A percentile compares a stretch with the other conserved stretches of the same genome.
Conservation (phyloP, 2,113 vertebrate species). For the Alligator sinensis region DNA sequence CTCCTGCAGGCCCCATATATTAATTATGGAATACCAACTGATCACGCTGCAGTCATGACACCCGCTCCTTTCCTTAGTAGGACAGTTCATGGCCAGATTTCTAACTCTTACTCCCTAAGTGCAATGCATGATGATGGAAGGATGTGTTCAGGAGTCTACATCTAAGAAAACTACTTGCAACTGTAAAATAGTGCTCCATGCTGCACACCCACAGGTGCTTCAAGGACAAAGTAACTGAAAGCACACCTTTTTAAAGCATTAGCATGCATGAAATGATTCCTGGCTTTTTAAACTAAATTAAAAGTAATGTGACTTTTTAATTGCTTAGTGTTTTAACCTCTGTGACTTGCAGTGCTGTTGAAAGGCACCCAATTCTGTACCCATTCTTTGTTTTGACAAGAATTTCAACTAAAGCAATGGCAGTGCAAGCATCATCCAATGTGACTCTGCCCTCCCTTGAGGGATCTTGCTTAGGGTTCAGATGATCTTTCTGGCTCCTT, state of each 20-base stretch:
- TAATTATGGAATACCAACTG: slow-evolving; percentile 44
- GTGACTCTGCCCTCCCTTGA: background rate
- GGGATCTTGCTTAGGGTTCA: background rate
- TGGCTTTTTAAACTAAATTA: background rate
- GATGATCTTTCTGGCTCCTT: background rate
- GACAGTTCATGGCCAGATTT: slow-evolving; percentile 15
- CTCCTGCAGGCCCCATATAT: slow-evolving; percentile 40
- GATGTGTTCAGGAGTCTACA: background rate
- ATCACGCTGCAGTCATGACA: slow-evolving; percentile 12
- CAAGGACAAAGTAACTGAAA: background rate
- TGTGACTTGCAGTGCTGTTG: background rate
- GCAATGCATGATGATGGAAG: background rate
- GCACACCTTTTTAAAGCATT: background rate
- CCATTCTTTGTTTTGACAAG: no score
- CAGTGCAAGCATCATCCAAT: no score
- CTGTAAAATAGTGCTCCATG: background rate
- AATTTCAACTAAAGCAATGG: no score
- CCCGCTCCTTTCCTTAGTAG: slow-evolving; percentile 55
- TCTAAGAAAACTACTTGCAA: background rate
- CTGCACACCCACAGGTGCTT: background rate
- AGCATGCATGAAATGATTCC: background rate
- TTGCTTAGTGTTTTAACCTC: background rate
- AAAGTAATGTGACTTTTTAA: background rate
- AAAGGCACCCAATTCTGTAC: no score
- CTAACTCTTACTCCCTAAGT: fast-evolving